These are phyloP conservation scores for Apogon talboti DNA, from an alignment of 2,797 vertebrate genomes.

Conservation along the genomic window DNA sequence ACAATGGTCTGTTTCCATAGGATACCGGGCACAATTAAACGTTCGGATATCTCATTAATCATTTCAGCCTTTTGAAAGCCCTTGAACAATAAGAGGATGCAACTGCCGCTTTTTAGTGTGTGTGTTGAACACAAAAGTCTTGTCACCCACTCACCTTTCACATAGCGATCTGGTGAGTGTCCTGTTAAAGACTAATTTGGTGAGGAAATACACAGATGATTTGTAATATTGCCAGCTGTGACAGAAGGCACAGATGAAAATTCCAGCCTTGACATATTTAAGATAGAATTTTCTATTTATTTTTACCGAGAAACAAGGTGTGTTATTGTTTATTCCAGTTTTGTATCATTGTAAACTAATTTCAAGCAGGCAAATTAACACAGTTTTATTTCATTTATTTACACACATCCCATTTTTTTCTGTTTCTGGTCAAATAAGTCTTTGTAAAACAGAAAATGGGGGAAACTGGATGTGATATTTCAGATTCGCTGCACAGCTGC, in stretches of 20 bases:
- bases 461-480: no score
- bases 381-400: no score
- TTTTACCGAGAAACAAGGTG: neutral
- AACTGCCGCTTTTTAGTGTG: conserved; percentile 46
- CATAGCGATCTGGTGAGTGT: conserved; percentile 52
- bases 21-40: conserved; percentile 52
- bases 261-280: conserved; percentile 10
- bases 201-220: conserved; percentile 33
- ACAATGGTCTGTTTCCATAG: conserved; percentile 66
- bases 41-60: conserved; percentile 51
- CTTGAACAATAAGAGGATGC: conserved; percentile 76
- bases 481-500: conserved; percentile 1
- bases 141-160: conserved; percentile 66
- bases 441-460: no score
- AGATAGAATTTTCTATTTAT: neutral
- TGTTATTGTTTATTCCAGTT: neutral
- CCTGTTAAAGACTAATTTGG: conserved; percentile 7
- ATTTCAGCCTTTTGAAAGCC: conserved; percentile 18
- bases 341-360: neutral
- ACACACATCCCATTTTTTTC: no score
- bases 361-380: no score
- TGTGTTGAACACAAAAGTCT: conserved; percentile 48
- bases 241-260: conserved; percentile 2
- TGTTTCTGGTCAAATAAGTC: no score
- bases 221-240: conserved; percentile 45